Evolutionary conservation across 2,797 vertebrate genomes (phyloP), one percentile per base, ranked within the genome.

Genomic region (Taenioides sp.): DNA sequence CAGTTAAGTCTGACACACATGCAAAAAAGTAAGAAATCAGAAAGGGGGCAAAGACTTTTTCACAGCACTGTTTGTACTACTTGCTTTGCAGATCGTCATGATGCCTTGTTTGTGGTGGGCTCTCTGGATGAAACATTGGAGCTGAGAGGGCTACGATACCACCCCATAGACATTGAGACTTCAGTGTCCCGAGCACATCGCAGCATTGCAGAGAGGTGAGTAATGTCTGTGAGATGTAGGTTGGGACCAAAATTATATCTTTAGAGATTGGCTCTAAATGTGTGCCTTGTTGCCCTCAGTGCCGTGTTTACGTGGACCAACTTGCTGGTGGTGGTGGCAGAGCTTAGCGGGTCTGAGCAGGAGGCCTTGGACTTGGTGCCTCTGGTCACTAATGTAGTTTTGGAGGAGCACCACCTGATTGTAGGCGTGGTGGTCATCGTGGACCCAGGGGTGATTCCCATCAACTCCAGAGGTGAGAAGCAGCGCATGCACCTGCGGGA

Each of bases 221-320:
- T 70, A 37, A n/a, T 22, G 28, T 27, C 17, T 16, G 11, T 16
- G 12, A 59, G 57, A n/a, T 0, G 12, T 17, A 28, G 23, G 5
- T 16, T 17, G 7, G 7, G 34, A 37, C 34, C 34, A 37, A 37
- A 37, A 37, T 9, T 7, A 34, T 37, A 37, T 37, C 34, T 37
- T 37, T 34, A n/a, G 5, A 62, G 93, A 95, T 23, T 31, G 4
- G 2, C 18, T 22, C 2, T 17, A 61, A 23, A 73, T 31, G 0
- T 75, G 18, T 34, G 7, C 60, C 12, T 2, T 62, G 25, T 27
- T 59, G 72, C 65, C 78, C 76, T 0, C 83, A 99, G 98, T 70
- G 98, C 98, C 0, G 98, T 99, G 67, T 99, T 99, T 94, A 99
- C 97, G 0, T 99, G 98, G 98, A 99, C 98, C 92, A 99, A 99